These are phyloP conservation scores for Pogonognathellus flavescens DNA, from an alignment of 1,140 invertebrate species.

Conservation along the genomic window DNA sequence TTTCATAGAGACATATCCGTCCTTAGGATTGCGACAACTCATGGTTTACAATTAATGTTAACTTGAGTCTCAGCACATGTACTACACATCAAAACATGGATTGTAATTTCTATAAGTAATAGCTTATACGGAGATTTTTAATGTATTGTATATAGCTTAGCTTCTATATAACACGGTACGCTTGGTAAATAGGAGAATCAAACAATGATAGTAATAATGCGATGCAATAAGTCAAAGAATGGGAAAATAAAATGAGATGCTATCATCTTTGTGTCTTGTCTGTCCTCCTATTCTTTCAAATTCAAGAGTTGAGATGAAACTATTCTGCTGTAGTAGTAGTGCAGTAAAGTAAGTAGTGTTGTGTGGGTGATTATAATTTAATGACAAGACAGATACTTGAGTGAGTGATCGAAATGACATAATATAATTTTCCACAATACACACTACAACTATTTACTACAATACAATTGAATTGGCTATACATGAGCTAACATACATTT, in stretches of 20 bases:
- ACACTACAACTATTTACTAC: background rate
- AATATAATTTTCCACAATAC: constrained; percentile 44
- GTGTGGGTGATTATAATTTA: constrained; percentile 50
- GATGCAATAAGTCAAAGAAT: constrained; percentile 45
- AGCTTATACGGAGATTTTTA: background rate
- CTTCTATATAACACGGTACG: constrained; percentile 15
- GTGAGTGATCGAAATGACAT: constrained; percentile 44
- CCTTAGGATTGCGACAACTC: constrained; percentile 25
- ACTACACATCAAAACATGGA: too few relatives aligned
- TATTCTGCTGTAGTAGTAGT: background rate
- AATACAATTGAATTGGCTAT: constrained; percentile 43
- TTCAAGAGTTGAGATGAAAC: constrained; percentile 3
- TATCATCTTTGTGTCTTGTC: constrained; percentile 41
- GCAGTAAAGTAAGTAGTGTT: background rate
- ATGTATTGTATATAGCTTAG: background rate
- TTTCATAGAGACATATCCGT: constrained; percentile 35
- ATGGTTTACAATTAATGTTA: constrained; percentile 19
- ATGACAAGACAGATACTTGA: constrained; percentile 29
- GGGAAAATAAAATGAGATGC: constrained; percentile 47
- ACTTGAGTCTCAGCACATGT: constrained; percentile 13
- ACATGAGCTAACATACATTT: constrained; percentile 47
- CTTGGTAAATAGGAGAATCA: constrained; percentile 46
- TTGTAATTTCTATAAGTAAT: background rate
- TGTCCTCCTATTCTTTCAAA: constrained; percentile 22
- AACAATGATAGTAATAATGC: constrained; percentile 40